A percentile compares a stretch with the other conserved stretches of the same genome.
These are phyloP conservation scores for Ochotona curzoniae DNA, from an alignment of 2,113 vertebrate genomes.

Conservation along the genomic window DNA sequence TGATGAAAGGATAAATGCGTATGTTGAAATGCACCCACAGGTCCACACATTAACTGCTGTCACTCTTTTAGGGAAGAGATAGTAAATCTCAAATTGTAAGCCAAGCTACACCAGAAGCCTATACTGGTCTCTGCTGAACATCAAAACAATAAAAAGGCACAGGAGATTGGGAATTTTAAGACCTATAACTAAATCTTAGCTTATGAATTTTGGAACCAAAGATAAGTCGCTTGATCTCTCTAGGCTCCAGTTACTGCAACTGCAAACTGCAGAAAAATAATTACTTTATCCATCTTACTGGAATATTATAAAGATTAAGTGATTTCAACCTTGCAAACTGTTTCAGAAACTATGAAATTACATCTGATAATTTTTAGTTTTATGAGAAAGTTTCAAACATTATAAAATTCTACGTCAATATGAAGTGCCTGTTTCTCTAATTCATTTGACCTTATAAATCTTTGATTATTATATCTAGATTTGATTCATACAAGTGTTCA, in stretches of 20 bases:
- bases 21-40: neutral
- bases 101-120: neutral
- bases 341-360: slow-evolving; percentile 15
- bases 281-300: neutral
- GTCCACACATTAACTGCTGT: neutral
- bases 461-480: neutral
- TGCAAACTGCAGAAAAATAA: neutral
- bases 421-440: neutral
- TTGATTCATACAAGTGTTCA: neutral
- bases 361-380: neutral
- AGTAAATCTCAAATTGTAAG: neutral
- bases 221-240: neutral
- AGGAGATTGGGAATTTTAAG: neutral
- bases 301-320: neutral
- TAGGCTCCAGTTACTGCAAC: neutral
- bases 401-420: neutral
- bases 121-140: neutral
- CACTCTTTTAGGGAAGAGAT: neutral
- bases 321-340: neutral
- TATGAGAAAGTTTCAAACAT: slow-evolving; percentile 9
- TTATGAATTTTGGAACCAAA: neutral
- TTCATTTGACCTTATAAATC: neutral
- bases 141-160: neutral
- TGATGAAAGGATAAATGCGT: neutral
- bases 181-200: neutral